Conservation (phyloP, 23 tunicate species). For the Trididemnum miniatum region DNA sequence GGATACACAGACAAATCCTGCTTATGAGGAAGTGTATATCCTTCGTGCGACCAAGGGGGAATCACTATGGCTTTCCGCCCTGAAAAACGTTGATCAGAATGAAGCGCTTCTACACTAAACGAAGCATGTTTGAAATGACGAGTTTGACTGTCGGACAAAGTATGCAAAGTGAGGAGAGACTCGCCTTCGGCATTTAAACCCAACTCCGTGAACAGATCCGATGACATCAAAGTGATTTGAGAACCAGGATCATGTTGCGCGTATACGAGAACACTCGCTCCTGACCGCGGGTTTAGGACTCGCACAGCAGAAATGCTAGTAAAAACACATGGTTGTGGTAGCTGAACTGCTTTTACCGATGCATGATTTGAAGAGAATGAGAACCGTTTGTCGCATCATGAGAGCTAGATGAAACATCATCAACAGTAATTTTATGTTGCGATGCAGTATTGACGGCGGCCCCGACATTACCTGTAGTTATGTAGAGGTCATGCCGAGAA, state of each 20-base stretch:
- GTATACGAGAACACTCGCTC: neutral
- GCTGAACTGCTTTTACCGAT: neutral
- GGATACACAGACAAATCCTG: no score
- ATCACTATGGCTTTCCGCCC: neutral
- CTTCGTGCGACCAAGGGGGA: neutral
- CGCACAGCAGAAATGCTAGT: neutral
- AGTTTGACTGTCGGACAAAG: neutral
- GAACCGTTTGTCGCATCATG: neutral
- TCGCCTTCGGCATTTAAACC: neutral
- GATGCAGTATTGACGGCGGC: neutral
- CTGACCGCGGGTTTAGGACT: neutral
- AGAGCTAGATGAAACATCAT: neutral
- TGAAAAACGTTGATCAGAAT: neutral
- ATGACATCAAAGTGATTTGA: neutral
- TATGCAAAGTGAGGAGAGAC: neutral
- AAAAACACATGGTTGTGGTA: neutral
- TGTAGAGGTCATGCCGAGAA: neutral
- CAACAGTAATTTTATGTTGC: neutral
- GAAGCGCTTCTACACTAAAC: neutral
- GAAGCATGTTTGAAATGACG: neutral
- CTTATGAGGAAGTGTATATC: neutral
- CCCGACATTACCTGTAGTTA: neutral
- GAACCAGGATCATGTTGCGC: conserved; percentile 3
- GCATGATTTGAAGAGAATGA: neutral
- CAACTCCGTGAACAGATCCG: neutral